Conservation (phyloP, 2,888 invertebrate genomes). For the Morpho helenor region DNA sequence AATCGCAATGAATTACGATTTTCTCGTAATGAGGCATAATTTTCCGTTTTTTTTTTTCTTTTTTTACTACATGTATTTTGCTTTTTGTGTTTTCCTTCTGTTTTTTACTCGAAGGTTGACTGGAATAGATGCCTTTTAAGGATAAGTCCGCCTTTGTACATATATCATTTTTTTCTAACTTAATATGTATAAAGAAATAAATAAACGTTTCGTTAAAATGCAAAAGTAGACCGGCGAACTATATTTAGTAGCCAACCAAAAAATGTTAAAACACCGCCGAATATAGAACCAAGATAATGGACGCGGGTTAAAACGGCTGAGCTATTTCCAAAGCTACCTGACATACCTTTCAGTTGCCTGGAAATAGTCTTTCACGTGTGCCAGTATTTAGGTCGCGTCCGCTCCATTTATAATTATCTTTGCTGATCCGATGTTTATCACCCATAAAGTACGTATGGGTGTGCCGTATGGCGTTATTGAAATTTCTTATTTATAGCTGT, state of each 20-base stretch:
- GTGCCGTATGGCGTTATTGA: conserved; percentile 18
- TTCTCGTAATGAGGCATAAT: no score
- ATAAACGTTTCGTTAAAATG: no score
- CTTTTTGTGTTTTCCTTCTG: no score
- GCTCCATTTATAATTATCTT: conserved; percentile 64
- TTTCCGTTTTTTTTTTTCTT: no score
- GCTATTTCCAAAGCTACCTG: conserved; percentile 64
- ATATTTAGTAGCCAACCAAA: conserved; percentile 1
- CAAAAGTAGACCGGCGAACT: neutral
- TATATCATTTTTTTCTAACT: no score
- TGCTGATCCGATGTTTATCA: conserved; percentile 55
- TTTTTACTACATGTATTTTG: no score
- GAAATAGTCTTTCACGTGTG: conserved; percentile 64
- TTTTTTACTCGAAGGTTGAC: no score
- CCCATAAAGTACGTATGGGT: conserved; percentile 30
- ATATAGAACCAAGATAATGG: conserved; percentile 28
- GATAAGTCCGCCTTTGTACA: no score
- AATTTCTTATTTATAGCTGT: conserved; percentile 14
- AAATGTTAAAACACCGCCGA: conserved; percentile 7
- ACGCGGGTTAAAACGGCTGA: conserved; percentile 28
- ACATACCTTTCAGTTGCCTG: conserved; percentile 55
- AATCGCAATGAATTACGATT: no score
- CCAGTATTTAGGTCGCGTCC: conserved; percentile 66
- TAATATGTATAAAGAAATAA: no score
- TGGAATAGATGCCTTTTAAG: no score